Base-by-base conservation (phyloP, 2,113 vertebrate species). In the Trichomycterus rosablanca region DNA sequence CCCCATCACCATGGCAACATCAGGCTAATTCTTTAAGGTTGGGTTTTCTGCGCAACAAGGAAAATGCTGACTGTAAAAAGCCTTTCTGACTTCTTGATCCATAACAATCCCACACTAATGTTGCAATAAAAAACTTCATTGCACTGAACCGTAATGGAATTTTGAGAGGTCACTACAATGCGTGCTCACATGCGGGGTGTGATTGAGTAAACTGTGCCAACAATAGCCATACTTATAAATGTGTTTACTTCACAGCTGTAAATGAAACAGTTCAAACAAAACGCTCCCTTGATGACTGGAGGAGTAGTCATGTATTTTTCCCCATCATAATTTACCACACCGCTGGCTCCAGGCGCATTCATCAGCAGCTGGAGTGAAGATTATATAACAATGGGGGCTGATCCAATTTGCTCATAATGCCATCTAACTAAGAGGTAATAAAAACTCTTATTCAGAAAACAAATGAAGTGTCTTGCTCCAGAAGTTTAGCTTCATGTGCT, bases 1-100 rank as follows among this genome's bases (percentile, higher is more conserved):
- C 43, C 55, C 52, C 26, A 46, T 74, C 42, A 65, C 73, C 66
- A 74, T 71, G 61, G 68, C 53, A 67, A 74, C 68, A 30, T 9
- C 7, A 19, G 61, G 15, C 37, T 35, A 67, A 59, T 59, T 39
- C 20, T 37, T 39, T 40, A 59, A 60, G 52, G 30, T 52, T 66
- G 45, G 16, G 35, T 51, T 62, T 52, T 55, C 49, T 24, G 30
- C 45, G 28, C 51, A 63, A 22, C 40, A 67, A 53, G 32, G 37
- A 42, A 63, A 71, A 52, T 53, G 60, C 32, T 67, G 15, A 58
- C 44, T 44, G 15, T 39, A 46, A 39, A 28, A 67, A 35, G 39
- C 19, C 7, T 26, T 35, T 10, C 19, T 54, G 12, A 50, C 19
- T 39, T 55, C 50, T 12, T 40, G 16, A 40, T 50, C 7, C 20